phyloP scores from a whole-genome alignment of 2,113 vertebrate genomes.

The Charina bottae region DNA sequence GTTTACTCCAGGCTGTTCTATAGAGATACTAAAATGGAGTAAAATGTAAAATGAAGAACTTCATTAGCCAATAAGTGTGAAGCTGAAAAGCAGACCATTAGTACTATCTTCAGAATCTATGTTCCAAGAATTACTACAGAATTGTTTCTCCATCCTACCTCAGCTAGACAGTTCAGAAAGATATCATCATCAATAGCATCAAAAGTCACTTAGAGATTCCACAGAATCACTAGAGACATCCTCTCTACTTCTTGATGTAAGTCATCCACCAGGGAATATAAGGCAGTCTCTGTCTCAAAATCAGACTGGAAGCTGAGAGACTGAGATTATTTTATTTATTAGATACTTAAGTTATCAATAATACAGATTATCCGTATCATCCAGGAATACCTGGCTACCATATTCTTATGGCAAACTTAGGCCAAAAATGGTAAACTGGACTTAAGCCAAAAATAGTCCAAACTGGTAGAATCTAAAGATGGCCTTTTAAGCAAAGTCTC shows the following conservation, averaged over 20 bases:
- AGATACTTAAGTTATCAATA: neutral
- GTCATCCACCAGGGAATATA: neutral
- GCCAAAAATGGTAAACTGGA: neutral
- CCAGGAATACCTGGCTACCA: neutral
- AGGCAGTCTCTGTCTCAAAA: neutral
- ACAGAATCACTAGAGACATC: neutral
- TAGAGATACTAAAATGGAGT: neutral
- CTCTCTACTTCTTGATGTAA: neutral
- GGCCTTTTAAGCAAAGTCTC: neutral
- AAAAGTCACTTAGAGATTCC: neutral
- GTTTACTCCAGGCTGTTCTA: neutral
- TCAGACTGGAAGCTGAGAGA: neutral
- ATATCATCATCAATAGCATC: too few species aligned
- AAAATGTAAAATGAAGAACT: neutral
- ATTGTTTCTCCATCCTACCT: neutral
- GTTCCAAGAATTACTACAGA: neutral
- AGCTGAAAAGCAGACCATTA: neutral
- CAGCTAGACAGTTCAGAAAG: neutral
- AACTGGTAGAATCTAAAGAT: neutral
- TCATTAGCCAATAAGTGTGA: neutral
- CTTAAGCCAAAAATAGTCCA: neutral
- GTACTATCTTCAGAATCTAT: neutral
- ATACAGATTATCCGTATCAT: neutral
- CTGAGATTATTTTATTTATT: neutral
- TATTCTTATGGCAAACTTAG: neutral